Evolutionary conservation across 2,113 vertebrate species (phyloP), one percentile per base, ranked within the genome.

Genomic region (Paratilapia polleni): DNA sequence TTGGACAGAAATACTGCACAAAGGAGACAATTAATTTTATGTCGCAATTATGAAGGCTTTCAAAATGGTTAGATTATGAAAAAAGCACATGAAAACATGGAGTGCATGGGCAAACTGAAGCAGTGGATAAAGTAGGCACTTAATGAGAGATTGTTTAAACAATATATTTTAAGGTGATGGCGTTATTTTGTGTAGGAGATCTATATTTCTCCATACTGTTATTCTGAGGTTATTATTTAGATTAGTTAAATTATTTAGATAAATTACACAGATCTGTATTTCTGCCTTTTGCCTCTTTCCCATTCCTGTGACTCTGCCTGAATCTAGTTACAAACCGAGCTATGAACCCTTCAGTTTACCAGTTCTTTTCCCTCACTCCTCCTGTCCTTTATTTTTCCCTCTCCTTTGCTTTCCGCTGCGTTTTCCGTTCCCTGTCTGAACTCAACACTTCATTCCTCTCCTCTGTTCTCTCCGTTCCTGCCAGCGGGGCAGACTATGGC

Each of bases 401-500:
- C 61, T 41, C 5, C 38, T 54, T n/a, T 20, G 6, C 59, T 47
- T 14, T 70, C 76, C 12, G 6, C 74, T 57, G 31, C 74, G 28
- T 70, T 79, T 86, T 62, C 15, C 2, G 4, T 36, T 41, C 24
- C 26, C 24, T 57, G 17, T 52, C 54, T 0, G 15, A 82, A 59
- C 47, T 82, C 52, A 22, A 70, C 34, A 22, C 1, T 77, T 82
- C 57, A 26, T 75, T 49, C 43, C 1, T 77, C 64, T 68, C 62
- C 47, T 58, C 54, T 70, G 61, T 70, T 56, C 90, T 60, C 89
- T 62, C 59, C 47, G 56, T 64, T 52, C 49, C 54, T 11, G 20
- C 36, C 94, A 99, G 98, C 86, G 98, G 98, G 92, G 98, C 98
- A 60, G 97, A 99, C 93, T 99, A 98, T 24, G 96, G 97, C 89